phyloP scores from a whole-genome alignment of 1,140 invertebrate species.

The Anthonomus grandis region DNA sequence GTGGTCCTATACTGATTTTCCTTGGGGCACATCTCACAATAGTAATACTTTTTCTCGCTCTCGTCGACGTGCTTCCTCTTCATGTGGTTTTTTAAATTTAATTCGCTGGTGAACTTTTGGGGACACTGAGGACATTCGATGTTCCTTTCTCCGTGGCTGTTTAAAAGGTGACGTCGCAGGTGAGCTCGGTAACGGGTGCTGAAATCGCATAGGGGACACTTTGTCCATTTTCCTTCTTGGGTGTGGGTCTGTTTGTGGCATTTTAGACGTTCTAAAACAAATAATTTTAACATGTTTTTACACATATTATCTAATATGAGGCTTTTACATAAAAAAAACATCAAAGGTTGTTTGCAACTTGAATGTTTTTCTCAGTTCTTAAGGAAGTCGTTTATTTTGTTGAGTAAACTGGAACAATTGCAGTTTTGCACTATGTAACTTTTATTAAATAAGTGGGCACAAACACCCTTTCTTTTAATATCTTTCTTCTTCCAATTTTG shows the following conservation, averaged over 20 bases:
- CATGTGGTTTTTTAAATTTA: conserved; percentile 3
- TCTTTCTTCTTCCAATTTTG: too few species aligned
- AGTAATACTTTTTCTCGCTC: conserved; percentile 1
- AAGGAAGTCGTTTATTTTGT: neutral
- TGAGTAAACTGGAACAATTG: neutral
- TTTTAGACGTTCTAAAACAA: conserved; percentile 15
- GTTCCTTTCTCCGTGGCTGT: conserved; percentile 1
- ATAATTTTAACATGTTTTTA: too few species aligned
- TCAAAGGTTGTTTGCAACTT: too few species aligned
- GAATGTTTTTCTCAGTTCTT: neutral
- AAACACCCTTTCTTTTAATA: too few species aligned
- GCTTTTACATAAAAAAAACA: too few species aligned
- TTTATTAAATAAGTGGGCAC: too few species aligned
- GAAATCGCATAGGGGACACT: conserved; percentile 7
- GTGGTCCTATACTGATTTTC: conserved; percentile 14
- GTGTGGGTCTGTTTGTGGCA: conserved; percentile 5
- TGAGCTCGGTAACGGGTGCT: conserved; percentile 4
- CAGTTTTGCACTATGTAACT: neutral
- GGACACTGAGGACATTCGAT: conserved; percentile 1
- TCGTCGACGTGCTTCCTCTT: conserved; percentile 6
- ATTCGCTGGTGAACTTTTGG: conserved; percentile 8
- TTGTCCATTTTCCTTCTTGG: conserved; percentile 6
- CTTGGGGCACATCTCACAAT: conserved; percentile 18
- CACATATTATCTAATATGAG: too few species aligned
- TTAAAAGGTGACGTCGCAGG: neutral